These are phyloP conservation scores for Camponotus fellah DNA, from an alignment of 2,888 invertebrate genomes.

Conservation along the genomic window DNA sequence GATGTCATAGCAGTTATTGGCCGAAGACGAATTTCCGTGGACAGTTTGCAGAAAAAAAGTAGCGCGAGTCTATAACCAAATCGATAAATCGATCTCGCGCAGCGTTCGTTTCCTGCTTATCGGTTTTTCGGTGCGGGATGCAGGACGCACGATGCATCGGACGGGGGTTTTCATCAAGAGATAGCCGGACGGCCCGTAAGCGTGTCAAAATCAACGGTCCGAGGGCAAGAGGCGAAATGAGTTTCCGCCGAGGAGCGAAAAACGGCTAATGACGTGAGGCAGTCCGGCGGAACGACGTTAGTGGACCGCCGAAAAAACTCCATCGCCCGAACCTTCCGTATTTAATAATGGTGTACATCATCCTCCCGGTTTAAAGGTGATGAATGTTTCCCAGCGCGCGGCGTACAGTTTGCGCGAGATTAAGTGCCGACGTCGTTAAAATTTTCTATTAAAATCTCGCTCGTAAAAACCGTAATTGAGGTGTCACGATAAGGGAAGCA, in stretches of 20 bases:
- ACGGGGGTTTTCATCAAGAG: constrained; percentile 68
- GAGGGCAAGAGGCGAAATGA: constrained; percentile 75
- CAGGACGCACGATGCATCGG: constrained; percentile 54
- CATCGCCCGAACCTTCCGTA: constrained; percentile 72
- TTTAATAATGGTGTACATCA: constrained; percentile 77
- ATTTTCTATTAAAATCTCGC: constrained; percentile 68
- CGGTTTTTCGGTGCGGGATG: constrained; percentile 61
- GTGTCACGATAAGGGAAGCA: constrained; percentile 30
- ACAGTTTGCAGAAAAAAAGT: constrained; percentile 49
- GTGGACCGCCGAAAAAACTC: constrained; percentile 70
- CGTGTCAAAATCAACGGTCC: constrained; percentile 74
- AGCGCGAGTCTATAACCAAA: constrained; percentile 62
- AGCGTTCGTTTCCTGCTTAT: constrained; percentile 70
- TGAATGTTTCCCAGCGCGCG: constrained; percentile 67
- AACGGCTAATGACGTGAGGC: constrained; percentile 77
- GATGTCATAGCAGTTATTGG: constrained; percentile 26
- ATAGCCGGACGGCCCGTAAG: constrained; percentile 65
- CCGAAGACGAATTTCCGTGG: constrained; percentile 46
- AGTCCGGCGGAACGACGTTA: constrained; percentile 73
- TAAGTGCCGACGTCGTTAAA: constrained; percentile 62
- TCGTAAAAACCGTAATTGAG: constrained; percentile 44
- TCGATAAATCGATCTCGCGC: constrained; percentile 69
- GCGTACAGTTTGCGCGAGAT: constrained; percentile 54
- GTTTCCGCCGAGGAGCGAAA: constrained; percentile 74
- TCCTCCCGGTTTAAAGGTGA: constrained; percentile 64